Conservation (phyloP, 2,888 invertebrate genomes). For the Ryuthela nishihirai region DNA sequence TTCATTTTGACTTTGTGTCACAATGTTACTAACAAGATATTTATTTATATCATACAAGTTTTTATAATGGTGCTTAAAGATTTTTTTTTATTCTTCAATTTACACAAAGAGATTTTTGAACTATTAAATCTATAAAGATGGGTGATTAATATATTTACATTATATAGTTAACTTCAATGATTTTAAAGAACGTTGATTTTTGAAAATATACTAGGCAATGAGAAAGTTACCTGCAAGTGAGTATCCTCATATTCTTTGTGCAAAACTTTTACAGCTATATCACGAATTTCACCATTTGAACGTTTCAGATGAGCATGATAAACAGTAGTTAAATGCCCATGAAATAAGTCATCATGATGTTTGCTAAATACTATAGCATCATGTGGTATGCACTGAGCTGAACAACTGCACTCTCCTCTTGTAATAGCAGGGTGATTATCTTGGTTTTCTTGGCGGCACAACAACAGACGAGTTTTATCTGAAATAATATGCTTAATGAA, state of each 20-base stretch:
- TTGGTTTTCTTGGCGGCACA: constrained; percentile 59
- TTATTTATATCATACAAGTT: no score
- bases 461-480: constrained; percentile 67
- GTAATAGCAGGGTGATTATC: constrained; percentile 55
- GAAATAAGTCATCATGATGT: neutral
- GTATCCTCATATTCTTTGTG: constrained; percentile 22
- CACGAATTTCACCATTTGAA: constrained; percentile 44
- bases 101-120: no score
- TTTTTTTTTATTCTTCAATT: no score
- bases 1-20: no score
- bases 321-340: constrained; percentile 17
- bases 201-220: no score
- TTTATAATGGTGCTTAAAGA: no score
- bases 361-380: constrained; percentile 19
- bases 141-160: no score
- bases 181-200: no score
- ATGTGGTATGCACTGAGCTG: constrained; percentile 62
- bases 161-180: no score
- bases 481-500: no score
- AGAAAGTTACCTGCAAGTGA: constrained; percentile 19
- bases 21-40: no score
- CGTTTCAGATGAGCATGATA: constrained; percentile 11
- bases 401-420: constrained; percentile 33
- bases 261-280: constrained; percentile 71
- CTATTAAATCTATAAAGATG: no score